Evolutionary conservation across 2,888 invertebrate species (phyloP), one percentile per base, ranked within the genome.

Genomic region (Gerris lacustris): DNA sequence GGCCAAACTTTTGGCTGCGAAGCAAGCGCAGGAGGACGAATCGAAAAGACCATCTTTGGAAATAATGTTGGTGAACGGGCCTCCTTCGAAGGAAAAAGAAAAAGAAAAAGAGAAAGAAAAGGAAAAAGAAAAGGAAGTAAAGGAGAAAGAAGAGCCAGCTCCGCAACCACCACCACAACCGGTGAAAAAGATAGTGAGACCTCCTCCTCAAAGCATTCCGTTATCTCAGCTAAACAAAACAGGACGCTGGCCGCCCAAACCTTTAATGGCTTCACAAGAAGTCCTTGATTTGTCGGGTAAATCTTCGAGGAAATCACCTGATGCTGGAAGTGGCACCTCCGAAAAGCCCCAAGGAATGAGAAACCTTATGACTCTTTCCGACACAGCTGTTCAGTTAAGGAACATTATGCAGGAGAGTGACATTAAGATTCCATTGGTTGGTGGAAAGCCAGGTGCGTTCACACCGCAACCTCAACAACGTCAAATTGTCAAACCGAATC

Each of bases 341-440:
- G 71, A 69, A 66, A 69, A 43, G 44, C 63, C 71, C 9, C 69
- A 76, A 6, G 75, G 77, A 9, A 79, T 84, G 74, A 82, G 82
- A 72, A 86, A 86, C 77, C 79, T 87, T 69, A 84, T 86, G 77
- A 81, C 86, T 79, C 79, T 86, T 44, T 78, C 78, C 4, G 79
- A 80, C 72, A 77, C 80, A 0, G 79, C 80, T 5, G 79, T 77
- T 15, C 76, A 77, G 63, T 75, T 79, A 18, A 76, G 79, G 31
- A 79, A 79, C 72, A 74, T 78, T 72, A 78, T 78, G 76, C 74
- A 76, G 9, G 74, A 75, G 6, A 72, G 75, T 45, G 73, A 73
- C 6, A 71, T 73, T 55, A 75, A 31, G 63, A 72, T 69, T 69
- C 74, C 67, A 11, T 69, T 55, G 69, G 71, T 72, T 72, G 74